A percentile compares a stretch with the other conserved stretches of the same genome.
These are phyloP conservation scores for Dolichoris vasculosae DNA, from an alignment of 1,140 invertebrate species.

Conservation along the genomic window DNA sequence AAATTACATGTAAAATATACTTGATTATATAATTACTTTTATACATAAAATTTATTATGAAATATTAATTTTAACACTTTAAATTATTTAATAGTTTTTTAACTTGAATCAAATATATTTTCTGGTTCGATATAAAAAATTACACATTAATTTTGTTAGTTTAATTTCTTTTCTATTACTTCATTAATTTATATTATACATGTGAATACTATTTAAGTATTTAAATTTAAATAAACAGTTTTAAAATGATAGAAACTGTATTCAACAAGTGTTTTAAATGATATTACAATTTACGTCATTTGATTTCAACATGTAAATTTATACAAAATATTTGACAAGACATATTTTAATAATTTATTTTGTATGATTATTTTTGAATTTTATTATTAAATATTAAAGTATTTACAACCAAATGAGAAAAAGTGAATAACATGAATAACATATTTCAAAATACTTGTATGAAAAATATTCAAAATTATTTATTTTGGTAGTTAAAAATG, in stretches of 20 bases:
- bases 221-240: neutral
- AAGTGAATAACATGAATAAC: no score
- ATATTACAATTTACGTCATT: neutral
- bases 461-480: no score
- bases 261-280: constrained; percentile 2
- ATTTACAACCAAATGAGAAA: no score
- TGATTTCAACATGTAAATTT: neutral
- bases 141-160: constrained; percentile 4
- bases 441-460: no score
- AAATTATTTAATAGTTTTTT: neutral
- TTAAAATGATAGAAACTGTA: neutral
- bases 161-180: no score
- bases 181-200: no score
- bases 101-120: neutral
- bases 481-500: no score
- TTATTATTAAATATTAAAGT: no score
- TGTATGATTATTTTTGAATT: no score
- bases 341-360: neutral
- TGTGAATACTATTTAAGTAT: neutral
- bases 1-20: no score
- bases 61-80: neutral
- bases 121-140: neutral
- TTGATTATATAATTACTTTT: neutral
- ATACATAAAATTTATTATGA: neutral
- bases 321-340: neutral